Evolutionary conservation across 2,797 vertebrate genomes (phyloP).

Genomic region (Premnoplex brunnescens): DNA sequence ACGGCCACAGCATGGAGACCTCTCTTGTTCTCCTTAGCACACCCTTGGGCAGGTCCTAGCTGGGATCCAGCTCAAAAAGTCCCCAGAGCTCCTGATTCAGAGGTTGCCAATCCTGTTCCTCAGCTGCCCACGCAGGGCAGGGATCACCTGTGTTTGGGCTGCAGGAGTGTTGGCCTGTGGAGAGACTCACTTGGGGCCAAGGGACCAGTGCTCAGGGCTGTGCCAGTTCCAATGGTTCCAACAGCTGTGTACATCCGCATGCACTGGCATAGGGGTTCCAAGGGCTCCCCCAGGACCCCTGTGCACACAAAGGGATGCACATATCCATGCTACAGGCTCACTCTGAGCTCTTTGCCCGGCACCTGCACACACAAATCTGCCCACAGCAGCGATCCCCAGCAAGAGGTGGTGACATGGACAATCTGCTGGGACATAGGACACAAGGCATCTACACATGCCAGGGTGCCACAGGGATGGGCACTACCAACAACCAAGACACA

Average conservation of each 20-base stretch:
- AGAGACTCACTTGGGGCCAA: not conserved
- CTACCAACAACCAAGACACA: conserved; percentile 54
- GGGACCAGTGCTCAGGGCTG: not conserved
- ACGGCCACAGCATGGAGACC: not conserved
- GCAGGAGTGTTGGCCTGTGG: not conserved
- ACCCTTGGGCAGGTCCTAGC: not conserved
- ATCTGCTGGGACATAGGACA: not conserved
- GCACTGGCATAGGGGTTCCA: not conserved
- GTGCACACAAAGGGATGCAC: not conserved
- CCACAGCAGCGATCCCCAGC: not conserved
- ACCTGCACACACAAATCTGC: not conserved
- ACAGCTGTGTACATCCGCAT: not conserved
- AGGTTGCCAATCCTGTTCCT: not conserved
- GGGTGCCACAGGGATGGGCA: not conserved
- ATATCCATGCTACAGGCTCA: not conserved
- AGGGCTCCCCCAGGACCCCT: not conserved
- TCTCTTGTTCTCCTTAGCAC: not conserved
- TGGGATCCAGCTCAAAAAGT: not conserved
- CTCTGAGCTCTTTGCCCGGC: not conserved
- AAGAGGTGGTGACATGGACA: conserved; percentile 11
- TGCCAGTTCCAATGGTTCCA: not conserved
- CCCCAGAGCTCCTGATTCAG: not conserved
- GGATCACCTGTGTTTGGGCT: not conserved
- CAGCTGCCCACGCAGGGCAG: fast-evolving
- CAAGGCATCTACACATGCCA: not conserved